Evolutionary conservation across 2,888 invertebrate genomes (phyloP).

Genomic region (Aelia acuminata): DNA sequence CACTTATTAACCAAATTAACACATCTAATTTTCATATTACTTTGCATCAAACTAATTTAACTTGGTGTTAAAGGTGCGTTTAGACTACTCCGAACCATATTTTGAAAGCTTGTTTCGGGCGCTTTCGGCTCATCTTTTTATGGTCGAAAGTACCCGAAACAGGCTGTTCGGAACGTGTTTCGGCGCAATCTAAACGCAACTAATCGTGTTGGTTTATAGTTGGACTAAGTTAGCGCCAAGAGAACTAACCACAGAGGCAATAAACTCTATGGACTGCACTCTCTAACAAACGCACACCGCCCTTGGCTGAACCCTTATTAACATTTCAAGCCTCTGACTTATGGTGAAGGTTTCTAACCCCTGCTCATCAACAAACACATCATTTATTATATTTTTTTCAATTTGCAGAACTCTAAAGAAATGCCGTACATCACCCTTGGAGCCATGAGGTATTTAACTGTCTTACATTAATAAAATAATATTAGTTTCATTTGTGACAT

Average conservation of each 20-base stretch:
- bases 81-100: too few species aligned
- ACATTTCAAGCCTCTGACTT: neutral
- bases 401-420: conserved; percentile 25
- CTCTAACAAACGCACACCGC: neutral
- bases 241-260: neutral
- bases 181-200: too few species aligned
- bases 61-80: too few species aligned
- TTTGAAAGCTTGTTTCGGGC: too few species aligned
- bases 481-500: neutral
- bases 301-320: neutral
- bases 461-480: neutral
- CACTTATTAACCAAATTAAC: neutral
- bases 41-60: neutral
- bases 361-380: neutral
- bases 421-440: conserved; percentile 31
- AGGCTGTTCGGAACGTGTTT: too few species aligned
- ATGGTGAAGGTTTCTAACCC: conserved; percentile 24
- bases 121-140: too few species aligned
- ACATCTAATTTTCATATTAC: neutral
- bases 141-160: too few species aligned
- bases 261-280: neutral
- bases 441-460: neutral
- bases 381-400: conserved; percentile 31
- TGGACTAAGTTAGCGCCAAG: too few species aligned
- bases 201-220: too few species aligned